Base-by-base conservation (phyloP, 2,113 vertebrate genomes). In the Corythornis madagascariensis region DNA sequence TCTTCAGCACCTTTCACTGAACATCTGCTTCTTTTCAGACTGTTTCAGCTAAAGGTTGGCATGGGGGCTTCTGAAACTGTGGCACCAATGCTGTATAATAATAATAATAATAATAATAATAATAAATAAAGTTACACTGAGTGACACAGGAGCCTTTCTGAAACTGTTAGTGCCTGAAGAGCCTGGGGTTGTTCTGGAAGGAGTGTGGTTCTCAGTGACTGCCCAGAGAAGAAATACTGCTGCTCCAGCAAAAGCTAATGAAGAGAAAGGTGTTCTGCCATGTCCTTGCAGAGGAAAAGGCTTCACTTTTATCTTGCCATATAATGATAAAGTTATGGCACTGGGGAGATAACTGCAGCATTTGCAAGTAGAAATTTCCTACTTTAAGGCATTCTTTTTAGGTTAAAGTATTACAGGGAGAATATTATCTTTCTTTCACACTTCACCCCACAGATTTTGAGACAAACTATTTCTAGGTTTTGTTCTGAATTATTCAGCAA, bases 221-320 rank as follows among this genome's bases (percentile, higher is more conserved):
- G 96, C 94, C 88, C 90, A 35, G 83, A 96, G 93, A 85, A 67
- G 70, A 79, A 83, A 94, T 73, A 72, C 83, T 88, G 91, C 85
- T 69, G 77, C 89, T 95, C 74, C 91, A 96, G 96, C 94, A 65
- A 91, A 97, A 93, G 86, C 93, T 93, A 87, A 90, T 89, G 90
- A 94, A 83, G 92, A 92, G 88, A 88, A 86, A 87, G 82, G 71
- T 69, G 19, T 83, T 80, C 65, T 29, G 88, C 77, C 85, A 78
- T 50, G 96, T 96, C 97, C 97, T 97, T 96, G 97, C 63, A 35
- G 65, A 89, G 81, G 92, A 89, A 80, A 70, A 91, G 92, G 73
- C 89, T 94, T 83, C 45, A 83, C 94, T 96, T 94, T 89, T 90
- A 85, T 92, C 91, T 94, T 84, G 75, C 67, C 26, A 57, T 83